Evolutionary conservation across 2,797 vertebrate genomes (phyloP), one percentile per base, ranked within the genome.

Genomic region (Sebastes umbrosus): DNA sequence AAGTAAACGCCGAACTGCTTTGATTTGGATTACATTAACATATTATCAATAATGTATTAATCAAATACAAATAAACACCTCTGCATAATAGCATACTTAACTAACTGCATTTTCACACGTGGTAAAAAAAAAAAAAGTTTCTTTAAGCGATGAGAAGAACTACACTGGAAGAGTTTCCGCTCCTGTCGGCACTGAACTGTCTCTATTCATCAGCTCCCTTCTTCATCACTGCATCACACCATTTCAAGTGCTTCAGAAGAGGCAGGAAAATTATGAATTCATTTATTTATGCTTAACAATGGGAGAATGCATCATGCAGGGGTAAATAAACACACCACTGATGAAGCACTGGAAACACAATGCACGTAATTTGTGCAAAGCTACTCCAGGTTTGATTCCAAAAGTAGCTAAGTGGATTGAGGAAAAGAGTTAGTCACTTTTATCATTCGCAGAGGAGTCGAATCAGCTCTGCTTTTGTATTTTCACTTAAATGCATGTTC

Each of bases 321-420:
- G 92, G 94, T 93, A 94, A 95, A 95, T 95, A 94, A 94, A 93
- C 91, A 93, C 80, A 50, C 57, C 80, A 80, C 89, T 92, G 93
- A 95, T 94, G 94, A 95, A 92, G 93, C 87, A 84, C 81, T 64
- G 79, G 66, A 92, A 94, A 92, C 94, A 95, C 94, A 95, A 96
- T 95, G 90, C 87, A 88, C 82, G 85, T 95, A 93, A 96, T 96
- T 95, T 96, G 93, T 95, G 95, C 94, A 96, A 96, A 96, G 95
- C 95, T 95, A 95, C 94, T 94, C 90, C 89, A 83, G 86, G 91
- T 90, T 88, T 91, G 91, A 95, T 93, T 95, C 88, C 88, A 88
- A 91, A 95, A 95, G 93, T 84, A 88, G 92, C 91, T 92, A 94
- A 96, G 94, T 95, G 95, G 94, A 95, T 96, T 93, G 94, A 83